Conservation (phyloP, 2,113 vertebrate genomes). For the Lophius piscatorius region DNA sequence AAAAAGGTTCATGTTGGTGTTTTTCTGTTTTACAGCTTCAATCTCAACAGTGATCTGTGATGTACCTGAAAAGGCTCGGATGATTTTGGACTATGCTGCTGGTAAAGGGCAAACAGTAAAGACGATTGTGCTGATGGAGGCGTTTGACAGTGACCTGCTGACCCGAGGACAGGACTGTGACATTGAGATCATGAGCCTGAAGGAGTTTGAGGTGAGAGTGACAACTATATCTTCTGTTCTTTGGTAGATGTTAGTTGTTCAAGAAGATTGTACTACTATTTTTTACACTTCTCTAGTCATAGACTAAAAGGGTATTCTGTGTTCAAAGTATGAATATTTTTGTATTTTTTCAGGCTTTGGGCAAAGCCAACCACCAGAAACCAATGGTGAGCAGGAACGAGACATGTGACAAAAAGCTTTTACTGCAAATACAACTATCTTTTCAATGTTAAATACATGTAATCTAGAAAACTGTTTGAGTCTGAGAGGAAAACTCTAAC, state of each 20-base stretch:
- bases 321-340: not conserved
- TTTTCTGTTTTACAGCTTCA: conserved; percentile 73
- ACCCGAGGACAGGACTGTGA: conserved; percentile 81
- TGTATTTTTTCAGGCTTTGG: conserved; percentile 79
- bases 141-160: conserved; percentile 82
- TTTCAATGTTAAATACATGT: too few relatives aligned
- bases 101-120: conserved; percentile 82
- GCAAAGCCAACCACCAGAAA: conserved; percentile 80
- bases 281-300: too few relatives aligned
- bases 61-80: conserved; percentile 84
- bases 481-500: not conserved
- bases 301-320: not conserved
- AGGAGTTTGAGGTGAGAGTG: conserved; percentile 85
- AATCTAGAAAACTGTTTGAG: too few relatives aligned
- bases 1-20: not conserved
- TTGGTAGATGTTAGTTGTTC: not conserved
- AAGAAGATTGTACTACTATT: not conserved
- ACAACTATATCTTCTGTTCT: not conserved
- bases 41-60: conserved; percentile 93
- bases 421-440: too few relatives aligned
- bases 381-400: conserved; percentile 81
- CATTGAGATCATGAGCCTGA: conserved; percentile 86
- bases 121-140: conserved; percentile 87
- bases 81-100: conserved; percentile 83
- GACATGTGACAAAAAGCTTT: not conserved